phyloP scores from a whole-genome alignment of 2,113 vertebrate species.

The Trichomycterus rosablanca region DNA sequence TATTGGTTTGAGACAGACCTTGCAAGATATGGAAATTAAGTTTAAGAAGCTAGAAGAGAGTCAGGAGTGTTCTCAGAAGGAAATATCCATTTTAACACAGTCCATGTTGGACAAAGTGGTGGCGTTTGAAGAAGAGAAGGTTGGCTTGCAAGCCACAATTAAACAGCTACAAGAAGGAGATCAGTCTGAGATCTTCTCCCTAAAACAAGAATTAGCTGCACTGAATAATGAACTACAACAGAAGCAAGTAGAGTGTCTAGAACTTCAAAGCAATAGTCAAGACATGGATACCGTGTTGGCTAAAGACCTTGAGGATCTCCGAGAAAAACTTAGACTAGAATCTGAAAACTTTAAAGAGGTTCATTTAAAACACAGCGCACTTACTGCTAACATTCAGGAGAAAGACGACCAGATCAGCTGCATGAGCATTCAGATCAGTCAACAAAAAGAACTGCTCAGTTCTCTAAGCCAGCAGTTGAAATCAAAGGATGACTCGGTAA shows the following conservation, averaged over 20 bases:
- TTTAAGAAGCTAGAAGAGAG: constrained; percentile 47
- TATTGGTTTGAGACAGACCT: constrained; percentile 49
- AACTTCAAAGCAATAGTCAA: constrained; percentile 50
- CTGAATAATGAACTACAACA: too few relatives aligned
- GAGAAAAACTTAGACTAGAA: constrained; percentile 48
- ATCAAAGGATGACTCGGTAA: constrained; percentile 71
- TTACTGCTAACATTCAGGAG: constrained; percentile 50
- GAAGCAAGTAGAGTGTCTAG: constrained; percentile 49
- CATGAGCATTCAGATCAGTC: constrained; percentile 68
- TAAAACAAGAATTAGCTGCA: constrained; percentile 54
- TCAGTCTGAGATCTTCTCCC: constrained; percentile 45
- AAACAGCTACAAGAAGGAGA: constrained; percentile 49
- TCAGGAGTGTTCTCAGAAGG: constrained; percentile 42
- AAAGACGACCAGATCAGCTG: constrained; percentile 63
- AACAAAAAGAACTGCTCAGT: constrained; percentile 76
- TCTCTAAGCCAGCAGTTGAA: constrained; percentile 73
- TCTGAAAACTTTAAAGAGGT: constrained; percentile 51
- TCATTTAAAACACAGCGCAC: constrained; percentile 44
- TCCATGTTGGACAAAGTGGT: constrained; percentile 47
- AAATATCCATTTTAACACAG: constrained; percentile 43
- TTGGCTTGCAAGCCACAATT: constrained; percentile 48
- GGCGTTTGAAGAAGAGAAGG: constrained; percentile 39
- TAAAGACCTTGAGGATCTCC: constrained; percentile 51
- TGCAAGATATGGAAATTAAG: constrained; percentile 64
- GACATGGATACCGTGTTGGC: constrained; percentile 56